phyloP scores from a whole-genome alignment of 1,140 invertebrate genomes.

The Neodiprion pinetum region DNA sequence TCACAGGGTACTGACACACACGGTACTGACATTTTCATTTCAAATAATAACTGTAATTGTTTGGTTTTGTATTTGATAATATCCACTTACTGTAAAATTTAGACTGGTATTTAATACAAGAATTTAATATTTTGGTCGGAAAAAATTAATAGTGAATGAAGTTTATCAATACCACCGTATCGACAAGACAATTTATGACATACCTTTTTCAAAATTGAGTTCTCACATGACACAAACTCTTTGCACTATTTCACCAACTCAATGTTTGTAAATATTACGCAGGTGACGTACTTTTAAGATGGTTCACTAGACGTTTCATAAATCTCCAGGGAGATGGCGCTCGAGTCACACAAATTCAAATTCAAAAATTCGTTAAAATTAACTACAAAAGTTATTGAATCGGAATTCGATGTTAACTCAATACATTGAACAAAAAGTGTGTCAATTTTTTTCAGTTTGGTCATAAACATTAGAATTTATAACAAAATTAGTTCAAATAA shows the following conservation, averaged over 20 bases:
- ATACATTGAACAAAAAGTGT: neutral
- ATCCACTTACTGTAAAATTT: neutral
- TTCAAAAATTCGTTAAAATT: neutral
- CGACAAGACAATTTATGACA: too few species aligned
- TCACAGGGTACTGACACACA: neutral
- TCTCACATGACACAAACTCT: too few species aligned
- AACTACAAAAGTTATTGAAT: slow-evolving; percentile 2
- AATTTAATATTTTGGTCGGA: neutral
- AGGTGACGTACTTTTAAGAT: too few species aligned
- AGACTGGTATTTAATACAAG: neutral
- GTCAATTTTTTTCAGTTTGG: neutral
- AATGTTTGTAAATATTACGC: too few species aligned
- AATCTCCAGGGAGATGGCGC: neutral
- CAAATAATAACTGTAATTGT: slow-evolving; percentile 5
- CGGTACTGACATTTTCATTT: neutral
- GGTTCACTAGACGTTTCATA: too few species aligned
- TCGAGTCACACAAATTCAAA: slow-evolving; percentile 5
- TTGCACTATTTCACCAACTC: too few species aligned
- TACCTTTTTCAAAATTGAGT: too few species aligned
- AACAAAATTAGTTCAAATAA: neutral
- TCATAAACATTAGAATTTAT: neutral
- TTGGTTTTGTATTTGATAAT: slow-evolving; percentile 2
- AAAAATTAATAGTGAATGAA: slow-evolving; percentile 2
- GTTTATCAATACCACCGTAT: slow-evolving; percentile 2
- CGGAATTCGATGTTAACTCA: too few species aligned